Base-by-base conservation (phyloP, 2,888 invertebrate species). In the Dasypogon diadema region DNA sequence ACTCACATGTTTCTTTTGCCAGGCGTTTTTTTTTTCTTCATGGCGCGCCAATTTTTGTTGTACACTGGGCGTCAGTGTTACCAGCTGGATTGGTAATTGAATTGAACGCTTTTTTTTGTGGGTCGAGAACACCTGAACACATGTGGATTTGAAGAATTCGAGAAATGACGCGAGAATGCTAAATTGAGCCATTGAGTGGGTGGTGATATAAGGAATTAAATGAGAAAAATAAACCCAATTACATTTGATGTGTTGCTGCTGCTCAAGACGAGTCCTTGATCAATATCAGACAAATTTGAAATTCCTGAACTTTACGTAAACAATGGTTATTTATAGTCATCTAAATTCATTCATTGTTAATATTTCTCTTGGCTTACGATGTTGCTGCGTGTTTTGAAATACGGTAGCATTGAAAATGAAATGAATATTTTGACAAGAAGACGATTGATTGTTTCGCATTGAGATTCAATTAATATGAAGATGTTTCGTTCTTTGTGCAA, bases 271-370 rank as follows among this genome's bases (percentile, higher is more conserved):
- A 60, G 37, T 60, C 60, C 60, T 60, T 60, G 60, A 60, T 34
- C 26, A 26, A 26, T 58, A 58, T 58, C 58, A 34, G 60, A 60
- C 60, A 60, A 60, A 60, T 60, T 60, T 24, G 42, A 60, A 60
- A 60, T 60, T 60, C 21, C 21, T n/a, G n/a, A n/a, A n/a, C n/a
- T 60, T 22, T 26, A 21, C 10, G 60, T 60, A 60, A 60, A 60
- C 37, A 60, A 14, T 3, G 37, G 34, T 21, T 60, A 60, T 60
- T 34, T 37, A 16, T 60, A 34, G 37, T 16, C 14, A n/a, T 26
- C 14, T 58, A 30, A 24, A 58, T 34, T 58, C 34, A 58, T 58
- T 34, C 30, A 58, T 26, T 58, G 24, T 30, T 30, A 58, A 26
- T n/a, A n/a, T 30, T 30, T 30, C 30, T 8, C 30, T 5, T 30